phyloP scores from a whole-genome alignment of 2,113 vertebrate species.

The Brachyhypopomus gauderio region DNA sequence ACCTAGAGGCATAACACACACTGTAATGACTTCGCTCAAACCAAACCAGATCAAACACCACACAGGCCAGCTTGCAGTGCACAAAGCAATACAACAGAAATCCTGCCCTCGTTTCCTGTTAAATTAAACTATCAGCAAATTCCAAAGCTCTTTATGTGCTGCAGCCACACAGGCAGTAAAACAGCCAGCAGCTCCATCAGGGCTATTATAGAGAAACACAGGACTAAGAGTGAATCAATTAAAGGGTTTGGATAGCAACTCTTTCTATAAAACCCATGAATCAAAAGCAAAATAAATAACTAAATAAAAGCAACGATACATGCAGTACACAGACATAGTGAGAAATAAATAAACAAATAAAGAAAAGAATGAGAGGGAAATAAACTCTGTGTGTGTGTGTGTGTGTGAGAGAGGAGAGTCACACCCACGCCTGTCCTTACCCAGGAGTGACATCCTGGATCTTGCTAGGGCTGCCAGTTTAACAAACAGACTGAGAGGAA shows the following conservation, averaged over 20 bases:
- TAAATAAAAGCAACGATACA: too few species aligned
- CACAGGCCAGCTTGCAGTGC: neutral
- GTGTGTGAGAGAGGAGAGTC: neutral
- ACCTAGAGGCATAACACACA: slow-evolving; percentile 70
- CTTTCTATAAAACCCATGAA: too few species aligned
- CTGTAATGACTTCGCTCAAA: neutral
- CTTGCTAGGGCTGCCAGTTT: slow-evolving; percentile 69
- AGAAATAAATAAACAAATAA: neutral
- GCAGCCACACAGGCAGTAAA: too few species aligned
- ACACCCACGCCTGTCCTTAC: slow-evolving; percentile 58
- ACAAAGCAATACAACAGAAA: neutral
- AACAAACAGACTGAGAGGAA: slow-evolving; percentile 71
- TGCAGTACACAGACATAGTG: neutral
- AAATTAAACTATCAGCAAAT: too few species aligned
- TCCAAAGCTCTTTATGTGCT: too few species aligned
- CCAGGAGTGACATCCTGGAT: slow-evolving; percentile 68
- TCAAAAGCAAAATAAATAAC: too few species aligned
- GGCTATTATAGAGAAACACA: too few species aligned
- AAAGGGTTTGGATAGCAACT: too few species aligned
- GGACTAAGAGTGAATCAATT: too few species aligned
- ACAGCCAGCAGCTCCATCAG: too few species aligned
- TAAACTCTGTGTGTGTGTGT: neutral
- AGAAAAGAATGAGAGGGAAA: neutral
- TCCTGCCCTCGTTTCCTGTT: too few species aligned
- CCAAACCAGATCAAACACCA: neutral